Evolutionary conservation across 2,113 vertebrate genomes (phyloP).

Genomic region (Gorilla gorilla): DNA sequence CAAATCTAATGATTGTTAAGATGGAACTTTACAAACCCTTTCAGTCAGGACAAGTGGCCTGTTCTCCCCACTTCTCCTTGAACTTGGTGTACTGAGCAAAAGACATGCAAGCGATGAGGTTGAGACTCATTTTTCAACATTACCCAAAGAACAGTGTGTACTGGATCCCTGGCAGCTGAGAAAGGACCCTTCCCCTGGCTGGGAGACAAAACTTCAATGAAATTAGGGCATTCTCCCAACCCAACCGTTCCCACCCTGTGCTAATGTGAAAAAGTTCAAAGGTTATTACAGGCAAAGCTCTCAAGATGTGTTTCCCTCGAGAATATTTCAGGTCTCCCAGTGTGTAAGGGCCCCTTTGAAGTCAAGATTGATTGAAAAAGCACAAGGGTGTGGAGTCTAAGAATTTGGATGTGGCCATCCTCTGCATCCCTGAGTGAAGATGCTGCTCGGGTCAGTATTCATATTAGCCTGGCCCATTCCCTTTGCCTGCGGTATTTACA

Average conservation of each 20-base stretch:
- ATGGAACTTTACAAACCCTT: neutral
- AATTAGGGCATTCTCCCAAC: neutral
- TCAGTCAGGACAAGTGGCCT: neutral
- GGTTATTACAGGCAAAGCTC: neutral
- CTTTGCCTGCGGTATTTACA: neutral
- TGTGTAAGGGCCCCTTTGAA: neutral
- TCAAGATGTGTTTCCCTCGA: neutral
- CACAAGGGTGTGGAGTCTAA: neutral
- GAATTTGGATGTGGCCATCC: neutral
- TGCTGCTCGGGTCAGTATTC: constrained; percentile 31
- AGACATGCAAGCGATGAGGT: neutral
- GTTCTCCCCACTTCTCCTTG: neutral
- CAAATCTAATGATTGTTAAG: neutral
- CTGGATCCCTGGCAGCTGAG: constrained; percentile 52
- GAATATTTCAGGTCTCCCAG: neutral
- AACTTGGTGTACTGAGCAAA: constrained; percentile 21
- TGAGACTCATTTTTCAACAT: constrained; percentile 71
- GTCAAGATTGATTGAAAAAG: neutral
- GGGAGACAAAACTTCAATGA: neutral
- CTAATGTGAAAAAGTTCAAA: neutral
- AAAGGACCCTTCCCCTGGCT: constrained; percentile 49
- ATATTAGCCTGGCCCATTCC: neutral
- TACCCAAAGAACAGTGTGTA: neutral
- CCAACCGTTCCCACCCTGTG: neutral
- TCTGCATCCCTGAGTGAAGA: neutral